Base-by-base conservation (phyloP, 2,888 invertebrate species). In the Allygus modestus region DNA sequence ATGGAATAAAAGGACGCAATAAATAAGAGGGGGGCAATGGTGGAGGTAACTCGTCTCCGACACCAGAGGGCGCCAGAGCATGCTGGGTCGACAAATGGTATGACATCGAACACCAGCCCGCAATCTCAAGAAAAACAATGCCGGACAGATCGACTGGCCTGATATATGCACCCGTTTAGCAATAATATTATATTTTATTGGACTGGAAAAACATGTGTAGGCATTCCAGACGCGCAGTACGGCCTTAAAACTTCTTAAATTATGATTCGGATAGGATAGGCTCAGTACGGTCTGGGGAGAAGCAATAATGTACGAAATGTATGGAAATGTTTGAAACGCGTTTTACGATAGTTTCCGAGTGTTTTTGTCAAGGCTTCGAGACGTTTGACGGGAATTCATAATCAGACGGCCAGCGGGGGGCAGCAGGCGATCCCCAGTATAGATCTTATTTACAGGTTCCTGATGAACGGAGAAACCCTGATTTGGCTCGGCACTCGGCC, bases 281-380 rank as follows among this genome's bases (percentile, higher is more conserved):
- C 37, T 79, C 79, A 31, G 28, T 79, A 20, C 31, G 58, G 54
- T 69, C 46, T 73, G 37, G 41, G 61, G 73, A 43, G 71, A 51
- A 51, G 51, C 58, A 85, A 85, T 85, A 85, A 85, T 81, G 79
- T 85, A 83, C 73, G 69, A 82, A 85, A 85, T 77, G 85, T 85
- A 85, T 85, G 85, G 85, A 85, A 85, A 85, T 85, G 85, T 77
- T 79, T 83, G 82, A 69, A 85, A 85, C 83, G 51, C 83, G 77
- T 85, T 83, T 82, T 83, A 85, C 79, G 79, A 85, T 85, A 83
- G 85, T 85, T 85, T 81, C 81, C 73, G 54, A 81, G 82, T 75
- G 82, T 84, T 82, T 84, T 84, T 81, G 81, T 75, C 81, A 81
- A 73, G 82, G 37, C 41, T 54, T 82, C 58, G 54, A 83, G 58